A percentile compares a stretch with the other conserved stretches of the same genome.
Evolutionary conservation across 2,113 vertebrate genomes (phyloP).

Genomic region (Tautogolabrus adspersus): DNA sequence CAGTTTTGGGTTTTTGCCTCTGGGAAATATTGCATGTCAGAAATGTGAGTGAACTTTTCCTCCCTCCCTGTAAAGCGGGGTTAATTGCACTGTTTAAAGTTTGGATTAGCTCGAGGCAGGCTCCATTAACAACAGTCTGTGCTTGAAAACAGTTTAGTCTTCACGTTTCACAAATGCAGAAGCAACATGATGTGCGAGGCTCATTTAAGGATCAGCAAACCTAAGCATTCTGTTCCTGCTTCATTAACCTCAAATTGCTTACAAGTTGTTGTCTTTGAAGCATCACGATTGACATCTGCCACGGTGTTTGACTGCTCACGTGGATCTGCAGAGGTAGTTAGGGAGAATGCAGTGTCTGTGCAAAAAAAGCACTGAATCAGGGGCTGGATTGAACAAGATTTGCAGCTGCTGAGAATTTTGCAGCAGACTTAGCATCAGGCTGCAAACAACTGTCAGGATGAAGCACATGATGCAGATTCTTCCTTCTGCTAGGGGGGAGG

Average conservation of each 20-base stretch:
- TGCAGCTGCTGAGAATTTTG: slow-evolving; percentile 57
- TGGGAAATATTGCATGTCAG: slow-evolving; percentile 14
- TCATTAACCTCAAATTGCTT: slow-evolving; percentile 38
- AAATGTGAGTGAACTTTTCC: slow-evolving; percentile 30
- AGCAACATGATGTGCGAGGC: neutral
- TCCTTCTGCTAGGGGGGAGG: slow-evolving; percentile 22
- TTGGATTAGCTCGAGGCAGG: slow-evolving; percentile 28
- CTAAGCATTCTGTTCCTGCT: slow-evolving; percentile 9
- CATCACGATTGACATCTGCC: slow-evolving; percentile 45
- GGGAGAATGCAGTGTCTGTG: slow-evolving; percentile 36
- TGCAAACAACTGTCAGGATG: slow-evolving; percentile 46
- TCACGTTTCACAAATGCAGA: slow-evolving; percentile 19
- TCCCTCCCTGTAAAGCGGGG: slow-evolving; percentile 24
- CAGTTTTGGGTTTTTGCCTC: slow-evolving; percentile 18
- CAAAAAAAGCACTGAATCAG: slow-evolving; percentile 36
- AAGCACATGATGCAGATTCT: slow-evolving; percentile 43
- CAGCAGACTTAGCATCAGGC: slow-evolving; percentile 41
- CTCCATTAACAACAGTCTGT: slow-evolving; percentile 38
- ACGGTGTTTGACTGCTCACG: slow-evolving; percentile 19
- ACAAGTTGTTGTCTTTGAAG: slow-evolving; percentile 41
- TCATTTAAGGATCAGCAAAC: slow-evolving; percentile 34
- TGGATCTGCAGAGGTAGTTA: slow-evolving; percentile 38
- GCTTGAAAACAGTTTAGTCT: slow-evolving; percentile 12
- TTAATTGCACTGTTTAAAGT: slow-evolving; percentile 55
- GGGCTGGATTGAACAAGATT: slow-evolving; percentile 39